Conservation (phyloP, 2,888 invertebrate genomes). For the Artemia sinica region DNA sequence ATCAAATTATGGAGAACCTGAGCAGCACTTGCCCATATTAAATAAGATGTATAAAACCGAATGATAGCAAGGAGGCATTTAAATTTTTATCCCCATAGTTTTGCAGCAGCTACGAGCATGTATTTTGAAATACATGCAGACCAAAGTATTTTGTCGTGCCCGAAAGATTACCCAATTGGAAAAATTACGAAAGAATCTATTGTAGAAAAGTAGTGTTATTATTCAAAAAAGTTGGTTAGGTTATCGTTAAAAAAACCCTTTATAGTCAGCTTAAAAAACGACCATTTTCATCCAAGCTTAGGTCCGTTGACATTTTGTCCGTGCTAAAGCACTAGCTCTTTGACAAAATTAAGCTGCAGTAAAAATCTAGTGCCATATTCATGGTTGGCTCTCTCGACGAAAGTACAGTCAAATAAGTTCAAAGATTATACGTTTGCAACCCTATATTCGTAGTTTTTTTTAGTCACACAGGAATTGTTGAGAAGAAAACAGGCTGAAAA, state of each 20-base stretch:
- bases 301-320: conserved; percentile 16
- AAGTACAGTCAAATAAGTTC: conserved; percentile 45
- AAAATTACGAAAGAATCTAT: conserved; percentile 66
- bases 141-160: conserved; percentile 93
- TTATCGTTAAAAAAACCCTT: conserved; percentile 56
- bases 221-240: conserved; percentile 80
- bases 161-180: conserved; percentile 95
- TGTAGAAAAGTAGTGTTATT: conserved; percentile 66
- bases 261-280: conserved; percentile 46
- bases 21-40: too few species aligned
- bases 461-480: conserved; percentile 47
- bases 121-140: too few species aligned
- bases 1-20: too few species aligned
- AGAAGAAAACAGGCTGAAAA: conserved; percentile 43
- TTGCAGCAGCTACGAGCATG: too few species aligned
- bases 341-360: conserved; percentile 55
- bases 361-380: conserved; percentile 57
- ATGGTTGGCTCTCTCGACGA: conserved; percentile 30
- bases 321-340: conserved; percentile 44
- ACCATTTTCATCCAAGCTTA: conserved; percentile 55
- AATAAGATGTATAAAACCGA: too few species aligned
- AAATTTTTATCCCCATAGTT: too few species aligned
- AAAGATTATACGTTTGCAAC: conserved; percentile 51
- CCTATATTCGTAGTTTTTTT: conserved; percentile 47
- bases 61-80: too few species aligned